Evolutionary conservation across 37 sponge, comb jelly and placozoan species (phyloP).

Genomic region (Theonella swinhoei): DNA sequence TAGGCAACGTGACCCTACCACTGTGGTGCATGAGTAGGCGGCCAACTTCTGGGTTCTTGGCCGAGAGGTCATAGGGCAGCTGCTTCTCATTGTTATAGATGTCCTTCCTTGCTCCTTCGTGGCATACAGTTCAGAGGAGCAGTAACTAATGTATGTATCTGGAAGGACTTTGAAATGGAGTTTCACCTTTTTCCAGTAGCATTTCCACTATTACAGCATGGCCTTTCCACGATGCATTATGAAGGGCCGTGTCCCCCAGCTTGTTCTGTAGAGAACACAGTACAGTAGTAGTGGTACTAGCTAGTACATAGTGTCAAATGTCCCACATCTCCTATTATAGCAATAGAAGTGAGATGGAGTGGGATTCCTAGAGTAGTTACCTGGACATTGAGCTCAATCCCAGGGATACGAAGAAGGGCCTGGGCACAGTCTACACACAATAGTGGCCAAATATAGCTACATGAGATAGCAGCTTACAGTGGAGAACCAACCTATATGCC

Average conservation of each 20-base stretch:
- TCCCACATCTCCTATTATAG: too few relatives aligned
- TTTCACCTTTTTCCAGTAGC: constrained; percentile 81
- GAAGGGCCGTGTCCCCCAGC: constrained; percentile 96
- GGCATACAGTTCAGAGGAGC: too few relatives aligned
- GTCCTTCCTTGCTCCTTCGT: constrained; percentile 62
- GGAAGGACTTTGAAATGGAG: too few relatives aligned
- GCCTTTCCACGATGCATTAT: constrained; percentile 98
- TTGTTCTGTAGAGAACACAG: constrained; percentile 78
- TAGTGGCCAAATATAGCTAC: too few relatives aligned
- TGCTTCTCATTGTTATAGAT: constrained; percentile 89
- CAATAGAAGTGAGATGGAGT: not conserved
- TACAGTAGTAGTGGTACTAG: not conserved
- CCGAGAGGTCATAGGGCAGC: constrained; percentile 71
- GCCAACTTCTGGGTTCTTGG: constrained; percentile 77
- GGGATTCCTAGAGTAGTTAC: constrained; percentile 20
- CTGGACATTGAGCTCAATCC: constrained; percentile 81
- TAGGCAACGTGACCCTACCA: constrained; percentile 10
- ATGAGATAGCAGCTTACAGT: not conserved
- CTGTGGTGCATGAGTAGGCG: constrained; percentile 64
- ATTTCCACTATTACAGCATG: constrained; percentile 75
- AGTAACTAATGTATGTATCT: too few relatives aligned
- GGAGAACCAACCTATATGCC: constrained; percentile 71
- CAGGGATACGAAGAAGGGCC: constrained; percentile 54
- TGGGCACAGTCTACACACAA: constrained; percentile 68
- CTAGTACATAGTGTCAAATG: not conserved